phyloP scores from a whole-genome alignment of 2,797 vertebrate genomes.

The Miichthys miiuy region DNA sequence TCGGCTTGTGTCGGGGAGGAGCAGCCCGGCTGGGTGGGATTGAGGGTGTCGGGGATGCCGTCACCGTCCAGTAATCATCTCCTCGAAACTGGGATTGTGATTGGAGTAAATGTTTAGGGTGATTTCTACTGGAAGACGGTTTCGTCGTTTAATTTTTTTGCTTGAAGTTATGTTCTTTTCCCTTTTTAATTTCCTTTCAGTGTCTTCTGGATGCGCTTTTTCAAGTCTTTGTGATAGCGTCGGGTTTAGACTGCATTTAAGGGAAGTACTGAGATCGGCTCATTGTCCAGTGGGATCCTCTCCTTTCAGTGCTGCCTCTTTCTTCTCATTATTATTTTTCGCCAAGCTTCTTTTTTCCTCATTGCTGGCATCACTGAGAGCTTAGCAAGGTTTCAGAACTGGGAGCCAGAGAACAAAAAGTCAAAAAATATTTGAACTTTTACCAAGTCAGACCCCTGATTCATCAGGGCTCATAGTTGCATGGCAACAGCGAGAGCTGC shows the following conservation, averaged over 20 bases:
- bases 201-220: neutral
- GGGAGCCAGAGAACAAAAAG: conserved; percentile 17
- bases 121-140: conserved; percentile 39
- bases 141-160: conserved; percentile 6
- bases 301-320: neutral
- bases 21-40: conserved; percentile 53
- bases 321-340: conserved; percentile 34
- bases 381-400: conserved; percentile 33
- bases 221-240: neutral
- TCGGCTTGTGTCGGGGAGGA: conserved; percentile 50
- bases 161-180: neutral
- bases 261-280: neutral
- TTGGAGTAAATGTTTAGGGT: conserved; percentile 22
- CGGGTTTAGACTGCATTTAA: neutral
- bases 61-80: conserved; percentile 38
- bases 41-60: conserved; percentile 17
- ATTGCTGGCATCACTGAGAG: conserved; percentile 9
- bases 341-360: too few relatives aligned
- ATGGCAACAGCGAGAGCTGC: conserved; percentile 38
- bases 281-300: neutral
- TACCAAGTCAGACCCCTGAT: conserved; percentile 6
- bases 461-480: conserved; percentile 33
- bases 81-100: conserved; percentile 8
- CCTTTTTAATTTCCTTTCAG: neutral
- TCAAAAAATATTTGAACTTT: conserved; percentile 36